Conservation (phyloP, 2,888 invertebrate species). For the Drosophila limbata region DNA sequence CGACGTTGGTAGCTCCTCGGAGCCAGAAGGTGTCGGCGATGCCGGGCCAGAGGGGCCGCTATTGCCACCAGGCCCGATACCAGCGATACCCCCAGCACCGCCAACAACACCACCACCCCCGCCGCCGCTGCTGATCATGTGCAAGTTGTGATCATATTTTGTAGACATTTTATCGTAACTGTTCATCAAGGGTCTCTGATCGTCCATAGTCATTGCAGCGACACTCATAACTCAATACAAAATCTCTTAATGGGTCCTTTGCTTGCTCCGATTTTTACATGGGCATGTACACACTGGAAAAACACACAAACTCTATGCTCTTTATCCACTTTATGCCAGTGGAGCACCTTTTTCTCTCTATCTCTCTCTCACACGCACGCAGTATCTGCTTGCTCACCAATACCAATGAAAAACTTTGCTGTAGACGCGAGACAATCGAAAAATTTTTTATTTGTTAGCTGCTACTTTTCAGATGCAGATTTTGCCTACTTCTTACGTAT, state of each 20-base stretch:
- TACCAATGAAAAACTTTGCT: conserved; percentile 43
- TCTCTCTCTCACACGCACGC: conserved; percentile 43
- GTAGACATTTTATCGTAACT: conserved; percentile 84
- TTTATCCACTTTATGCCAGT: conserved; percentile 48
- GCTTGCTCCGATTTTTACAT: conserved; percentile 50
- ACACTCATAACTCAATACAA: conserved; percentile 80
- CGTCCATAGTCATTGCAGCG: conserved; percentile 85
- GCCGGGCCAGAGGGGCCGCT: conserved; percentile 79
- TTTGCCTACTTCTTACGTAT: conserved; percentile 65
- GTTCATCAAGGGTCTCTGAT: conserved; percentile 85
- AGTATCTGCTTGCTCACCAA: conserved; percentile 57
- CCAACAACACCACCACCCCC: conserved; percentile 39
- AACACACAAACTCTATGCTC: conserved; percentile 40
- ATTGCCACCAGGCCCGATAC: conserved; percentile 50
- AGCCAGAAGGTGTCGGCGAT: conserved; percentile 82
- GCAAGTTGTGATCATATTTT: conserved; percentile 82
- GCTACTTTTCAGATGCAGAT: conserved; percentile 60
- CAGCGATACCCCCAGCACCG: conserved; percentile 36
- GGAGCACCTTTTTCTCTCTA: conserved; percentile 50
- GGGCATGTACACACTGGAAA: conserved; percentile 49
- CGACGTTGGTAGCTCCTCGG: conserved; percentile 66
- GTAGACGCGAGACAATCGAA: conserved; percentile 52
- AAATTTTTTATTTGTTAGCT: conserved; percentile 48
- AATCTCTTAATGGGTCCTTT: conserved; percentile 57
- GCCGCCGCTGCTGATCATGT: conserved; percentile 56